These are phyloP conservation scores for Erythrocercus mccallii DNA, from an alignment of 2,113 vertebrate species.

Conservation along the genomic window DNA sequence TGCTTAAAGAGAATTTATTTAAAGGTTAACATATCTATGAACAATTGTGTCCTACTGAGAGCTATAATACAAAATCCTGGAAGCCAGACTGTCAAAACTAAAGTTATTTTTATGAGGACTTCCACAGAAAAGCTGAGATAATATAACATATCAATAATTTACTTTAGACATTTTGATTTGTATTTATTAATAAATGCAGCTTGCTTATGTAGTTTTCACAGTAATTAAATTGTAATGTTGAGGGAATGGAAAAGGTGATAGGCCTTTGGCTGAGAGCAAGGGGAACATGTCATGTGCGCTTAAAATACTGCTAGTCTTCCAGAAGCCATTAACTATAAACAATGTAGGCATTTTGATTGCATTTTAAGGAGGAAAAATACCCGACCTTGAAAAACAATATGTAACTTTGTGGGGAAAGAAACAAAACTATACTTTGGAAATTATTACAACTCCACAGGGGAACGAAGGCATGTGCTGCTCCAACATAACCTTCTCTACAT, in stretches of 20 bases:
- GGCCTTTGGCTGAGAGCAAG: neutral
- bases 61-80: neutral
- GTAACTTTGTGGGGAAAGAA: neutral
- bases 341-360: neutral
- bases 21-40: neutral
- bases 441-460: neutral
- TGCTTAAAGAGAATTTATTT: neutral
- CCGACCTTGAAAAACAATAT: neutral
- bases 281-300: neutral
- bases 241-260: neutral
- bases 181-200: slow-evolving; percentile 9
- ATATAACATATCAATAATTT: neutral
- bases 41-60: neutral
- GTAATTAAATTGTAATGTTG: neutral
- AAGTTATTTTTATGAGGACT: neutral
- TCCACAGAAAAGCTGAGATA: neutral
- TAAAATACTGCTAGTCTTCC: neutral
- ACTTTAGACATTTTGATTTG: neutral
- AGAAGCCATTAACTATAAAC: neutral
- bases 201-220: neutral
- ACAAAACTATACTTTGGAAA: neutral
- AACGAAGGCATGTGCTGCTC: neutral
- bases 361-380: neutral
- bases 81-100: neutral
- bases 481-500: neutral